These are phyloP conservation scores for Parotocinclus haroldoi DNA, from an alignment of 2,797 vertebrate genomes.

Conservation along the genomic window DNA sequence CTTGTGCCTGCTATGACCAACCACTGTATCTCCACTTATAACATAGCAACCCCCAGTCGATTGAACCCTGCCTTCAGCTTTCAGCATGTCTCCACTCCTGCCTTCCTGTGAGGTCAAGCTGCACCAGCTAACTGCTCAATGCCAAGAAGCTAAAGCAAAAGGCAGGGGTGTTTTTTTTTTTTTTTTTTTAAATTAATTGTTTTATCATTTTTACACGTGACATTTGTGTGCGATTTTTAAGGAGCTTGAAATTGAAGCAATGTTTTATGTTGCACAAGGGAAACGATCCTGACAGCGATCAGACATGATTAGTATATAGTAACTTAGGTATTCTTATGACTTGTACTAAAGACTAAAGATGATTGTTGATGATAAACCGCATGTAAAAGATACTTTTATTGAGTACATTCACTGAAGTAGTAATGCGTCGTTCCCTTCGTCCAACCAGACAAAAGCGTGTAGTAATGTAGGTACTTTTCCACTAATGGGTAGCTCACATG, in stretches of 20 bases:
- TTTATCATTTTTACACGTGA: conserved; percentile 29
- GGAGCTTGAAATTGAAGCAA: conserved; percentile 32
- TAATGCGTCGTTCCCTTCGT: conserved; percentile 69
- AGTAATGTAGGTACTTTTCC: conserved; percentile 77
- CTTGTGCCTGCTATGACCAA: conserved; percentile 68
- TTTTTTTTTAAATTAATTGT: conserved; percentile 9
- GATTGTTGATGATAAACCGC: conserved; percentile 37
- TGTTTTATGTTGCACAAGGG: conserved; percentile 38
- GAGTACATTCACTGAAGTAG: conserved; percentile 56
- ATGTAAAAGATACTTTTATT: conserved; percentile 17
- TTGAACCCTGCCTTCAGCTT: conserved; percentile 46
- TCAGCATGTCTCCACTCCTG: conserved; percentile 4
- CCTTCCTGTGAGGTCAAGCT: conserved; percentile 32
- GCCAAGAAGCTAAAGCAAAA: conserved; percentile 31
- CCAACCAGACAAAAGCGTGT: conserved; percentile 50
- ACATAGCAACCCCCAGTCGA: conserved; percentile 32
- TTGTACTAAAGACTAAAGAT: conserved; percentile 26
- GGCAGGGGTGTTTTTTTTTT: conserved; percentile 28
- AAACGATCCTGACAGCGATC: conserved; percentile 31
- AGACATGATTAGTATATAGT: conserved; percentile 18
- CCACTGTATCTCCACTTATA: conserved; percentile 54
- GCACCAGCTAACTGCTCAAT: conserved; percentile 16
- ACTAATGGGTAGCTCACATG: conserved; percentile 63
- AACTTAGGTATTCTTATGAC: conserved; percentile 24
- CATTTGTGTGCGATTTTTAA: conserved; percentile 34